Evolutionary conservation across 1,140 invertebrate genomes (phyloP).

Genomic region (Euglossa dilemma): DNA sequence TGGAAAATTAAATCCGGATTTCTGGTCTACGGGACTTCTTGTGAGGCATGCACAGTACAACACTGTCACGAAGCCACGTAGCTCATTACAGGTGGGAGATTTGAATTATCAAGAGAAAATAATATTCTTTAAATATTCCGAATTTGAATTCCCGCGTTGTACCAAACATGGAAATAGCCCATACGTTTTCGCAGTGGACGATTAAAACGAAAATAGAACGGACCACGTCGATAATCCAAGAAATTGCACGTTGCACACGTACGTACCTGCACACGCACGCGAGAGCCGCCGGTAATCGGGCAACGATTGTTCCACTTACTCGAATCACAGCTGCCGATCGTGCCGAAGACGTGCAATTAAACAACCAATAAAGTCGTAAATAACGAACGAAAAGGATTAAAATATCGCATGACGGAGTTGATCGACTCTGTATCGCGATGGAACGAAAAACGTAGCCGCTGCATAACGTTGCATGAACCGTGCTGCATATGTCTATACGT

Average conservation of each 20-base stretch:
- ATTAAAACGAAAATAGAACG: background rate
- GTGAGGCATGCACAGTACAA: too few species aligned
- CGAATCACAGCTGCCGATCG: background rate
- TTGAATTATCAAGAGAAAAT: too few species aligned
- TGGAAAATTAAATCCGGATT: too few species aligned
- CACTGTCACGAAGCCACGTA: too few species aligned
- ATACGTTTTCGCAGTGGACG: background rate
- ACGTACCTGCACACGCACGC: background rate
- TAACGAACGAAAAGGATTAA: constrained; percentile 8
- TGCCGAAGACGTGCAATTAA: constrained; percentile 23
- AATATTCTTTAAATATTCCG: too few species aligned
- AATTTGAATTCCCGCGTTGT: too few species aligned
- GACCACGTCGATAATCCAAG: background rate
- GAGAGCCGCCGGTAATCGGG: background rate
- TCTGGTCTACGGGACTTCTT: too few species aligned
- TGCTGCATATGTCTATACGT: background rate
- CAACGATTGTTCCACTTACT: background rate
- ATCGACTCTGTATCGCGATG: constrained; percentile 6
- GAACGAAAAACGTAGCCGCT: background rate
- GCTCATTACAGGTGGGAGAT: too few species aligned
- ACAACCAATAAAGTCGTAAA: background rate
- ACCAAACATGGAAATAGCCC: too few species aligned
- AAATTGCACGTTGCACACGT: background rate
- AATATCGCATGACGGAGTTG: background rate
- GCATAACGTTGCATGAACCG: background rate